These are phyloP conservation scores for Phataginus tricuspis DNA, from an alignment of 2,797 vertebrate species.

Conservation along the genomic window DNA sequence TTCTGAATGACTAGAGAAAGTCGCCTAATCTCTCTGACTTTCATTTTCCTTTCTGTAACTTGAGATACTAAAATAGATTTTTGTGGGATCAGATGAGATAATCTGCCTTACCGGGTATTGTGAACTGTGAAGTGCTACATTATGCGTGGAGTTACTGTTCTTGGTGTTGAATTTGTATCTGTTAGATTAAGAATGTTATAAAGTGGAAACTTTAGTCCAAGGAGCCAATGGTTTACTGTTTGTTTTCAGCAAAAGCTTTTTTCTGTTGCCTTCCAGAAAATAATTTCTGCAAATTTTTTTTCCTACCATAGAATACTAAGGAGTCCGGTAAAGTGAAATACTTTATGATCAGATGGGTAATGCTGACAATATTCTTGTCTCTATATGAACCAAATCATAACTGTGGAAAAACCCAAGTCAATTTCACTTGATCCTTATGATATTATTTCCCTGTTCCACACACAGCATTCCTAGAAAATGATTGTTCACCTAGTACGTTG, in stretches of 20 bases:
- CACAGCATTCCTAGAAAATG: not conserved
- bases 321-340: not conserved
- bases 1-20: not conserved
- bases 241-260: not conserved
- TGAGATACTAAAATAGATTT: constrained; percentile 10
- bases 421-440: not conserved
- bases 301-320: not conserved
- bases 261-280: not conserved
- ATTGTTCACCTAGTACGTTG: not conserved
- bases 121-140: not conserved
- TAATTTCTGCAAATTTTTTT: constrained; percentile 13
- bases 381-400: not conserved
- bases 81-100: not conserved
- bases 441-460: not conserved
- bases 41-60: not conserved
- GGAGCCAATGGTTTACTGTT: not conserved
- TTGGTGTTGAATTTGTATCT: not conserved
- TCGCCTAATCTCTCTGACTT: not conserved
- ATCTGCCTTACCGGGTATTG: not conserved
- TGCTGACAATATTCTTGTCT: not conserved
- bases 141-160: not conserved
- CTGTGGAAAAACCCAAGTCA: not conserved
- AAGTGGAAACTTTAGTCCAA: not conserved
- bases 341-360: not conserved
- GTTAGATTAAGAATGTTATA: not conserved